phyloP scores from a whole-genome alignment of 2,797 vertebrate genomes.

The Anomalospiza imberbis region DNA sequence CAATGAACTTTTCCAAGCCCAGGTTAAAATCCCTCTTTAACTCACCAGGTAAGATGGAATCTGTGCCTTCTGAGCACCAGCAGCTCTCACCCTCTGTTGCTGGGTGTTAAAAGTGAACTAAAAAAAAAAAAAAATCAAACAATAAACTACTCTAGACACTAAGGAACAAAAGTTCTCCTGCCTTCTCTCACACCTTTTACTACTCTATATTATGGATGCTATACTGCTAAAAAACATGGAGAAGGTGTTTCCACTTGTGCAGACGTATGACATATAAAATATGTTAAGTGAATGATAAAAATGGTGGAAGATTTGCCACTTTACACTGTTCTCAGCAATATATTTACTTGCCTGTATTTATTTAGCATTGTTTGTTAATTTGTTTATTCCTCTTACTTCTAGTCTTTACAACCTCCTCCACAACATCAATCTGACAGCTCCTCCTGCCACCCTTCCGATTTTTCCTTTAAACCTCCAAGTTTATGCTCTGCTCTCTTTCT shows the following conservation, averaged over 20 bases:
- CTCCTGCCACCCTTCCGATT: neutral
- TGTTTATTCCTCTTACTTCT: neutral
- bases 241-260: neutral
- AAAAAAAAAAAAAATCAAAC: neutral
- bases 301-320: neutral
- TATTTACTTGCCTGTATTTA: neutral
- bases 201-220: neutral
- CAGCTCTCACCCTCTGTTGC: neutral
- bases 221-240: neutral
- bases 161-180: neutral
- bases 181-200: neutral
- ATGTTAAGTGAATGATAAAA: neutral
- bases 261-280: rapidly evolving
- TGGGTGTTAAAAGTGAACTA: neutral
- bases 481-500: neutral
- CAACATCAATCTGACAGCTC: neutral
- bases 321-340: neutral
- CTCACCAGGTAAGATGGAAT: neutral
- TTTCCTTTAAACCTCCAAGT: neutral
- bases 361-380: neutral
- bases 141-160: neutral
- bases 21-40: neutral
- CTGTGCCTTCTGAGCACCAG: neutral
- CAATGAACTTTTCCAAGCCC: neutral
- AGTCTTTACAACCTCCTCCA: neutral